Percentiles rank a stretch among this genome's conserved stretches.
These are phyloP conservation scores for Drosophila burlai DNA, from an alignment of 1,140 invertebrate species.

Conservation along the genomic window DNA sequence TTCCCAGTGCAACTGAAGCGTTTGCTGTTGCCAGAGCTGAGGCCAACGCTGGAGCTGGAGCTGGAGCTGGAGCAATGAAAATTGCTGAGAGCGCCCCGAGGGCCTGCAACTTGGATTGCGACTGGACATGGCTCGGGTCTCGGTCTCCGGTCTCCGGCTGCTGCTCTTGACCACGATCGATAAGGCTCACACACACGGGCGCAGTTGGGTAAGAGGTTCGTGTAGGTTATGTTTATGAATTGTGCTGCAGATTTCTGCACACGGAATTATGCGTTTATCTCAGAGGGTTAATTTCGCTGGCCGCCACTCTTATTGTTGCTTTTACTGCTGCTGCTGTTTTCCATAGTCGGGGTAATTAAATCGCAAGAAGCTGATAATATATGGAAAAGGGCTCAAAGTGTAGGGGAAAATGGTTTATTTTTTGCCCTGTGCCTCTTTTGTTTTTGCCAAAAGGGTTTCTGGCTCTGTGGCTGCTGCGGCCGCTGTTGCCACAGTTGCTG, in stretches of 20 bases:
- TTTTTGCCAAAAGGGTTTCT: conserved; percentile 63
- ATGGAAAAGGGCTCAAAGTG: conserved; percentile 48
- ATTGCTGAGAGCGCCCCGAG: conserved; percentile 83
- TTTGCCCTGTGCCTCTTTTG: conserved; percentile 9
- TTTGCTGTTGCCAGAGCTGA: conserved; percentile 16
- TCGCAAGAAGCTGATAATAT: conserved; percentile 75
- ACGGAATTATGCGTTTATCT: conserved; percentile 77
- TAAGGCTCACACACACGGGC: conserved; percentile 56
- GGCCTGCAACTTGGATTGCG: conserved; percentile 70
- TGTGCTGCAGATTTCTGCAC: conserved; percentile 68
- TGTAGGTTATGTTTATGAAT: conserved; percentile 74
- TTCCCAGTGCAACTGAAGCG: conserved; percentile 10
- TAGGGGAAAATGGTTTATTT: conserved; percentile 51
- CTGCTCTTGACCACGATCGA: conserved; percentile 79
- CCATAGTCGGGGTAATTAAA: conserved; percentile 75
- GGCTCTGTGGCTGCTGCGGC: conserved; percentile 16
- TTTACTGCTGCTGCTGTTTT: conserved; percentile 52
- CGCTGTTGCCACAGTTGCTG: conserved; percentile 15
- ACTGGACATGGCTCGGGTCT: conserved; percentile 63
- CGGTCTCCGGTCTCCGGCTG: conserved; percentile 58
- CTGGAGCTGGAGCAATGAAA: conserved; percentile 65
- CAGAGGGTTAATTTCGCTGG: conserved; percentile 68
- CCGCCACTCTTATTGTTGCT: conserved; percentile 11
- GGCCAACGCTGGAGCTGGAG: conserved; percentile 10
- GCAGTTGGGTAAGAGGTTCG: conserved; percentile 17